A percentile compares a stretch with the other conserved stretches of the same genome.
These are phyloP conservation scores for Drosophila kohkoa DNA, from an alignment of 1,140 invertebrate species.

Conservation along the genomic window DNA sequence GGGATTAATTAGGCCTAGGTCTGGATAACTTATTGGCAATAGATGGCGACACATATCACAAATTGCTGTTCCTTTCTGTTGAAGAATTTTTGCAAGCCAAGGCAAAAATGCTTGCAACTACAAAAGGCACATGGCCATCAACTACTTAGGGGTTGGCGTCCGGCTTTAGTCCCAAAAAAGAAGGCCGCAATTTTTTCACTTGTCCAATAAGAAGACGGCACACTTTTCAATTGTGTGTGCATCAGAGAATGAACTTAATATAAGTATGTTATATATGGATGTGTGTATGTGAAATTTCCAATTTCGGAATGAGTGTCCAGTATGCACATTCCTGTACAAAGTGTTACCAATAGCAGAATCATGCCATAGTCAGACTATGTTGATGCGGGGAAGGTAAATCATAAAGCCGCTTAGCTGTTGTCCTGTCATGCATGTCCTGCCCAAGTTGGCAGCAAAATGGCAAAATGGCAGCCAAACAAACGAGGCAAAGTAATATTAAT, in stretches of 20 bases:
- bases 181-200: background rate
- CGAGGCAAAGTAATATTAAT: conserved; percentile 58
- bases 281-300: background rate
- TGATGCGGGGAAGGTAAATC: conserved; percentile 33
- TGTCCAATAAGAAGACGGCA: background rate
- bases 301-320: conserved; percentile 3
- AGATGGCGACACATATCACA: conserved; percentile 46
- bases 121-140: background rate
- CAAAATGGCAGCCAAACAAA: conserved; percentile 38
- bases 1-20: background rate
- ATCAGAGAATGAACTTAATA: background rate
- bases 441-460: conserved; percentile 55
- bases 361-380: conserved; percentile 3
- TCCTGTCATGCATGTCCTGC: conserved; percentile 55
- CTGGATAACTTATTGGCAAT: conserved; percentile 49
- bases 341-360: conserved; percentile 6
- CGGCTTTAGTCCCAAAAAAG: conserved; percentile 1
- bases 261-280: background rate
- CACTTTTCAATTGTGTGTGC: background rate
- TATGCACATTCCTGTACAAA: background rate
- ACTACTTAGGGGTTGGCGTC: conserved; percentile 16
- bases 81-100: conserved; percentile 21
- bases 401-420: conserved; percentile 69
- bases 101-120: conserved; percentile 16
- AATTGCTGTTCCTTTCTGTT: conserved; percentile 32